Percentiles rank a stretch among this genome's conserved stretches.
These are phyloP conservation scores for Gasterosteus nipponicus DNA, from an alignment of 2,113 vertebrate genomes.

Conservation along the genomic window DNA sequence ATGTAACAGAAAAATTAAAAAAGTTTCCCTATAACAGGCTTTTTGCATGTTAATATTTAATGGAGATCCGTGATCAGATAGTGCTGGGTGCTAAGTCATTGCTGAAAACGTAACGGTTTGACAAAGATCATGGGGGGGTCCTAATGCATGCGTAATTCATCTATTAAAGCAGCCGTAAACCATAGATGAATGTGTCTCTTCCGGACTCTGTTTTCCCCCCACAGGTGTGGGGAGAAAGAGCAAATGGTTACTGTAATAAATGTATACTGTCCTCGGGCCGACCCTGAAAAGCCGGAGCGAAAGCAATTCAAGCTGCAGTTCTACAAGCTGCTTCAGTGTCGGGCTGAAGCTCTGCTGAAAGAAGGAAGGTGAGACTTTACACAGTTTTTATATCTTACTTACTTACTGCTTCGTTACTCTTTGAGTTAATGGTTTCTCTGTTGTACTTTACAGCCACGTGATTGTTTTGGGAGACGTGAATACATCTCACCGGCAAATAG, in stretches of 20 bases:
- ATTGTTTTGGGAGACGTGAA: constrained; percentile 91
- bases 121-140: neutral
- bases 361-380: constrained; percentile 80
- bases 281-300: constrained; percentile 87
- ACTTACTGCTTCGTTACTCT: no score
- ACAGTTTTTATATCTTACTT: constrained; percentile 1
- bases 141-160: neutral
- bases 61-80: neutral
- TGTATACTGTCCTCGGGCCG: constrained; percentile 90
- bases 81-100: neutral
- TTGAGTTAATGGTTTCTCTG: constrained; percentile 9
- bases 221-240: constrained; percentile 72
- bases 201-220: neutral
- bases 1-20: constrained; percentile 65
- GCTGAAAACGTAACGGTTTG: neutral
- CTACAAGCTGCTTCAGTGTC: constrained; percentile 85
- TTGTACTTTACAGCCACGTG: constrained; percentile 82
- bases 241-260: constrained; percentile 85
- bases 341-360: constrained; percentile 85
- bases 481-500: constrained; percentile 86
- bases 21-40: neutral
- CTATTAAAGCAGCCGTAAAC: neutral
- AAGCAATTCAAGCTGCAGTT: constrained; percentile 88
- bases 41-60: neutral
- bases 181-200: neutral